These are phyloP conservation scores for Amphiprion percula DNA, from an alignment of 2,113 vertebrate genomes.

Conservation along the genomic window DNA sequence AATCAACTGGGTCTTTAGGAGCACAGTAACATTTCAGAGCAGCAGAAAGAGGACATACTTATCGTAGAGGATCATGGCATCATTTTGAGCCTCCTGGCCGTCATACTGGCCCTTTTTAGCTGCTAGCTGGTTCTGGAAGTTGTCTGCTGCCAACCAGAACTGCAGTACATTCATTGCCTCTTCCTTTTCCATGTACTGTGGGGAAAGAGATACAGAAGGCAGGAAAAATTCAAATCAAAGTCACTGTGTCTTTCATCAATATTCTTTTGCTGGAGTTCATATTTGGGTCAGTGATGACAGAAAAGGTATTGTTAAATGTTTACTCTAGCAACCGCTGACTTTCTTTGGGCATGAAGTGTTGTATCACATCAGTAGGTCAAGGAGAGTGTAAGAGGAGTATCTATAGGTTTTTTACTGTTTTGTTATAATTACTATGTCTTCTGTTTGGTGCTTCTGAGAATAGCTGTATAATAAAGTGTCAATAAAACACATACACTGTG, in stretches of 20 bases:
- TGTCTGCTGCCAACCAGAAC: conserved; percentile 98
- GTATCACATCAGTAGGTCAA: not conserved
- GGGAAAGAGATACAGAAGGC: not conserved
- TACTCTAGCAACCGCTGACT: not conserved
- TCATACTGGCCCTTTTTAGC: conserved; percentile 98
- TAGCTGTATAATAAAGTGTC: not conserved
- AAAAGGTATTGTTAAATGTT: not conserved
- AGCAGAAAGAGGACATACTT: conserved; percentile 86
- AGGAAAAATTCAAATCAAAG: not conserved
- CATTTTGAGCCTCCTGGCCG: conserved; percentile 98
- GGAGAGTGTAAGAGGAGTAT: not conserved
- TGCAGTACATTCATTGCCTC: conserved; percentile 96
- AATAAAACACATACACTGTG: not conserved
- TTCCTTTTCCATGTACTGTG: conserved; percentile 98
- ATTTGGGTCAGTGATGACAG: too few relatives aligned
- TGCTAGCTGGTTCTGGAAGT: conserved; percentile 98
- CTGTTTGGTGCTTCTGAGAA: not conserved
- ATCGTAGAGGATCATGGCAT: conserved; percentile 99
- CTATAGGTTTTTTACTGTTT: not conserved
- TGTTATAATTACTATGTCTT: not conserved
- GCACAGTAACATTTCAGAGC: not conserved
- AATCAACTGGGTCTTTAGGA: not conserved
- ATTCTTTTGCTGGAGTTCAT: too few relatives aligned
- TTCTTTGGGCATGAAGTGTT: not conserved
- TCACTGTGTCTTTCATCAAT: not conserved